These are phyloP conservation scores for Setophaga coronata DNA, from an alignment of 2,113 vertebrate genomes.

Conservation along the genomic window DNA sequence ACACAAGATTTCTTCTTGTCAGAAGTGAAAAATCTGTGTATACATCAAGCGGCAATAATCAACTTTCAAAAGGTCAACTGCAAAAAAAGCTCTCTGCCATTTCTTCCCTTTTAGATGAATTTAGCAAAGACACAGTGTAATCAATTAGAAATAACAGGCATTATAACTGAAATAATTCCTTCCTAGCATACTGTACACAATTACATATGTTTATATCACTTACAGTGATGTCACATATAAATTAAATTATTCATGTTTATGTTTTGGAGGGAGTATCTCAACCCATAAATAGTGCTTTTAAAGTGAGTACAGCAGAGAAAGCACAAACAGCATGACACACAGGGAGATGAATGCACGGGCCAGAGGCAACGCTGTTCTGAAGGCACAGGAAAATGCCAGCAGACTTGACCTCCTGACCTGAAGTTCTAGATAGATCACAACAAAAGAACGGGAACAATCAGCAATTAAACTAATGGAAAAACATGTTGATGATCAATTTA, in stretches of 20 bases:
- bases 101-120: not conserved
- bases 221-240: not conserved
- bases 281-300: not conserved
- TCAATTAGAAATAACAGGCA: not conserved
- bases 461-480: conserved; percentile 25
- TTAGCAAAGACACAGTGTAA: not conserved
- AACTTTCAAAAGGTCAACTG: not conserved
- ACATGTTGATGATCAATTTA: not conserved
- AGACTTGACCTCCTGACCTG: conserved; percentile 25
- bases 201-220: not conserved
- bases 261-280: not conserved
- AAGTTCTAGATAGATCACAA: conserved; percentile 7
- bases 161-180: not conserved
- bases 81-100: not conserved
- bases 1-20: not conserved
- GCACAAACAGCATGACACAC: not conserved
- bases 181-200: not conserved
- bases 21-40: not conserved
- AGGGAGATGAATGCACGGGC: not conserved
- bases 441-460: conserved; percentile 3
- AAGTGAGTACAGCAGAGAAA: not conserved
- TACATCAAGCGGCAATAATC: not conserved
- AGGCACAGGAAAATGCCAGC: not conserved
- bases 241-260: not conserved
- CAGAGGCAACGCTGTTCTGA: not conserved